Percentiles rank a stretch among this genome's conserved stretches.
Evolutionary conservation across 1,140 invertebrate genomes (phyloP).

Genomic region (Drosophila fuyamai): DNA sequence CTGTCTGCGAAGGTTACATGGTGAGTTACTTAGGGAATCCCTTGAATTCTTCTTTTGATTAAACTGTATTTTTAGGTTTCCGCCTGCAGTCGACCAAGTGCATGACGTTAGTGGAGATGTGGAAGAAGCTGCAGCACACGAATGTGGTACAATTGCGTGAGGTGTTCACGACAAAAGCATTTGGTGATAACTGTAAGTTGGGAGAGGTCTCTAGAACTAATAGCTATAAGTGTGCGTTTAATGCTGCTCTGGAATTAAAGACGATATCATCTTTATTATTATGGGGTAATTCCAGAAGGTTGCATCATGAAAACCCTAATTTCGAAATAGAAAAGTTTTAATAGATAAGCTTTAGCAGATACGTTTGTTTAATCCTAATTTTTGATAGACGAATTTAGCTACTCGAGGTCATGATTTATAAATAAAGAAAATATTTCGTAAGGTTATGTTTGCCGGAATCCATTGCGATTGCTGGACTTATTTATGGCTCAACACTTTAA

Average conservation of each 20-base stretch:
- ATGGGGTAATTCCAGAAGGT: background rate
- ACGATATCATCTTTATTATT: background rate
- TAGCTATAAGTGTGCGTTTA: background rate
- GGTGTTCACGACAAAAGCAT: slow-evolving; percentile 97
- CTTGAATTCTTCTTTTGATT: background rate
- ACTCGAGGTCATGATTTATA: background rate
- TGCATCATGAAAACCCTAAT: no score
- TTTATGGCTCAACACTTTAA: background rate
- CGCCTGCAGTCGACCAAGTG: slow-evolving; percentile 93
- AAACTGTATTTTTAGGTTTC: slow-evolving; percentile 85
- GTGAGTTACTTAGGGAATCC: slow-evolving; percentile 34
- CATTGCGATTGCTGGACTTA: background rate
- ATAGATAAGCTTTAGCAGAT: background rate
- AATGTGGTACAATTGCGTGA: slow-evolving; percentile 96
- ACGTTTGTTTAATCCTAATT: background rate
- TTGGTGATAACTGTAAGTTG: slow-evolving; percentile 96
- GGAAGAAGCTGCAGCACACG: slow-evolving; percentile 97
- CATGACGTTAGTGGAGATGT: slow-evolving; percentile 94
- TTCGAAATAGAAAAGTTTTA: no score
- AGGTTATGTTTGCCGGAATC: background rate
- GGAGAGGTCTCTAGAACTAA: background rate
- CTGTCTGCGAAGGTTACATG: slow-evolving; percentile 95
- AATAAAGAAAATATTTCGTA: background rate
- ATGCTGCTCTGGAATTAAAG: slow-evolving; percentile 13
- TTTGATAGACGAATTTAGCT: background rate